These are phyloP conservation scores for Congeria kusceri DNA, from an alignment of 2,888 invertebrate species.

Conservation along the genomic window DNA sequence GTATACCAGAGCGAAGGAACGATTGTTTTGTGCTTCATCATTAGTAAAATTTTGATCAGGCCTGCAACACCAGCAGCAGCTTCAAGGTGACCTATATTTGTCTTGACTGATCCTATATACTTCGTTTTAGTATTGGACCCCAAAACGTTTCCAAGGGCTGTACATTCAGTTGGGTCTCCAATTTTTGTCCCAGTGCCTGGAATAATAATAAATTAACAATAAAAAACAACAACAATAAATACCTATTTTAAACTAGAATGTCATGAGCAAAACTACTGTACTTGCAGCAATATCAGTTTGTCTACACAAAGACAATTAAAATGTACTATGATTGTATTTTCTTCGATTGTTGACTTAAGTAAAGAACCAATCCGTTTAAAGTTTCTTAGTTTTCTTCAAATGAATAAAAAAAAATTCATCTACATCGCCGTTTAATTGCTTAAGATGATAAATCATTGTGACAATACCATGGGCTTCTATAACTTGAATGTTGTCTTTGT, in stretches of 20 bases:
- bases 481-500: conserved; percentile 52
- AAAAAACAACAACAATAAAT: conserved; percentile 52
- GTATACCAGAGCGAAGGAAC: conserved; percentile 69
- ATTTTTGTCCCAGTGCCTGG: conserved; percentile 72
- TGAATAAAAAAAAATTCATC: no score
- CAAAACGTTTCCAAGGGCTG: conserved; percentile 39
- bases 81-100: conserved; percentile 73
- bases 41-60: conserved; percentile 71
- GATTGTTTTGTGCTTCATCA: conserved; percentile 68
- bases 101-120: conserved; percentile 71
- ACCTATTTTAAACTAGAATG: no score
- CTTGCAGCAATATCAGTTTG: no score
- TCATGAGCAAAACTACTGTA: no score
- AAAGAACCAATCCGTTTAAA: no score
- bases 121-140: conserved; percentile 28
- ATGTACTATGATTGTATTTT: not conserved
- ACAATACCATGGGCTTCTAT: conserved; percentile 71
- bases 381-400: no score
- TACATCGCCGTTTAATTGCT: no score
- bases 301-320: no score
- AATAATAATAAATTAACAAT: no score
- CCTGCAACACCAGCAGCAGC: conserved; percentile 71
- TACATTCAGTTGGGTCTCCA: conserved; percentile 72
- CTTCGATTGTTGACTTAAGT: not conserved
- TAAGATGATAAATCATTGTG: no score